Conservation (phyloP, 2,797 vertebrate species). For the Bufotes viridis region DNA sequence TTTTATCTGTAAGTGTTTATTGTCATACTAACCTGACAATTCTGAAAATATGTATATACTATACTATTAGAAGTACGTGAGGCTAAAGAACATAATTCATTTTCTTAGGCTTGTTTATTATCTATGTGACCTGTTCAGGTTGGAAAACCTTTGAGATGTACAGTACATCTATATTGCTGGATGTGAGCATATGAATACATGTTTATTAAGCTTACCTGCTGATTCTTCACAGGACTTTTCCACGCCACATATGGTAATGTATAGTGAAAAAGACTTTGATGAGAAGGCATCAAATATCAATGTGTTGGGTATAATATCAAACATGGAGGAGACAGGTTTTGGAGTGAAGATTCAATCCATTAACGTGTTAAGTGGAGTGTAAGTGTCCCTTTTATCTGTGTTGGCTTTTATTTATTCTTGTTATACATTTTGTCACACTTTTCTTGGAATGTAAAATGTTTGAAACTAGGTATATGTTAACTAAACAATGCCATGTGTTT, state of each 20-base stretch:
- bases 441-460: neutral
- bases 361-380: slow-evolving; percentile 88
- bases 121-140: neutral
- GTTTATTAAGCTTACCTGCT: neutral
- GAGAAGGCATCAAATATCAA: slow-evolving; percentile 81
- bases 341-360: slow-evolving; percentile 86
- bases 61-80: neutral
- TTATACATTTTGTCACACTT: slow-evolving; percentile 20
- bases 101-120: neutral
- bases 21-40: neutral
- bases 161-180: too few relatives aligned
- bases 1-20: slow-evolving; percentile 81
- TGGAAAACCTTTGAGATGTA: neutral
- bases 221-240: slow-evolving; percentile 79
- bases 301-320: slow-evolving; percentile 82
- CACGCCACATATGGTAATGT: slow-evolving; percentile 87
- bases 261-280: slow-evolving; percentile 82
- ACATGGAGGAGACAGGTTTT: slow-evolving; percentile 83
- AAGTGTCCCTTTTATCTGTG: slow-evolving; percentile 71
- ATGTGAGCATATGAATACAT: too few relatives aligned
- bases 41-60: neutral
- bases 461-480: neutral
- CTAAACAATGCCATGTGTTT: neutral
- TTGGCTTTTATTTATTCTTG: neutral
- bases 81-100: neutral